A percentile compares a stretch with the other conserved stretches of the same genome.
Evolutionary conservation across 2,797 vertebrate genomes (phyloP).

Genomic region (Hydrolagus colliei): DNA sequence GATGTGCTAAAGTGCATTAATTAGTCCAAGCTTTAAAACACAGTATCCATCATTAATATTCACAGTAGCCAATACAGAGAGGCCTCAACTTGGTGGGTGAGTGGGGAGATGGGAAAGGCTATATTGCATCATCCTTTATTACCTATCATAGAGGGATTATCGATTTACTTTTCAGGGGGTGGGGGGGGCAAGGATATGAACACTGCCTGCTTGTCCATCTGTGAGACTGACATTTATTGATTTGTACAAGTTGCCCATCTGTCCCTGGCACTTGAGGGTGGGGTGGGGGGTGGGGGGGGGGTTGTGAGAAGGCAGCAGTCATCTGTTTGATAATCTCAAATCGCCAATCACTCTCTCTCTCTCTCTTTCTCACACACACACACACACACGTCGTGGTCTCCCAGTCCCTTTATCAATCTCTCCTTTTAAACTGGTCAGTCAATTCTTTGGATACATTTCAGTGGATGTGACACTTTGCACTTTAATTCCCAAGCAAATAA

Average conservation of each 20-base stretch:
- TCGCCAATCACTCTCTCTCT: slow-evolving; percentile 36
- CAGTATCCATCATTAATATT: slow-evolving; percentile 63
- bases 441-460: neutral
- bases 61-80: slow-evolving; percentile 49
- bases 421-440: neutral
- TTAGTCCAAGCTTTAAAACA: slow-evolving; percentile 65
- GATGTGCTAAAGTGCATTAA: slow-evolving; percentile 66
- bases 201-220: slow-evolving; percentile 62
- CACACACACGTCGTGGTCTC: too few species aligned
- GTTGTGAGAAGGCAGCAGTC: slow-evolving; percentile 34
- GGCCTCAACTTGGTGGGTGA: slow-evolving; percentile 57
- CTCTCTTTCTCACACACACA: neutral
- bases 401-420: neutral
- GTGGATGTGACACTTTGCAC: too few species aligned
- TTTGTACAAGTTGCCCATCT: slow-evolving; percentile 64
- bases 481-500: too few species aligned
- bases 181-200: slow-evolving; percentile 55
- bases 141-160: slow-evolving; percentile 60
- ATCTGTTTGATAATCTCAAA: slow-evolving; percentile 54
- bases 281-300: slow-evolving; percentile 48
- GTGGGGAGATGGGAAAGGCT: slow-evolving; percentile 39
- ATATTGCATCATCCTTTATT: slow-evolving; percentile 36
- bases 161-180: slow-evolving; percentile 60
- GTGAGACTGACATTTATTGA: slow-evolving; percentile 62
- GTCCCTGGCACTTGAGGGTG: slow-evolving; percentile 57